phyloP scores from a whole-genome alignment of 2,888 invertebrate genomes.

The Xestia xanthographa region DNA sequence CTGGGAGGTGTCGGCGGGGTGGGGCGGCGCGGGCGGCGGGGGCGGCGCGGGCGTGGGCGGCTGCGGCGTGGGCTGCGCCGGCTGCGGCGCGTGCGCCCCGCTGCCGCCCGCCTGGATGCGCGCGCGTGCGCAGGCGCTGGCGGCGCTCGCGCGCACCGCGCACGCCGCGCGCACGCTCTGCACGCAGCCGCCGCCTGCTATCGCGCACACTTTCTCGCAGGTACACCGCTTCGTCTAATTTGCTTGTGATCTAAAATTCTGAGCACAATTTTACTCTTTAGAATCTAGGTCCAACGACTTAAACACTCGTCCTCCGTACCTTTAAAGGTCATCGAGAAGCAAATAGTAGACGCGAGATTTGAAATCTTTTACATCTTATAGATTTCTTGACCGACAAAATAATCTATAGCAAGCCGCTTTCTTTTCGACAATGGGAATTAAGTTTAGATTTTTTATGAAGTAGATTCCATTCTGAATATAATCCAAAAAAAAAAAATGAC shows the following conservation, averaged over 20 bases:
- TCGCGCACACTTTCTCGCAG: conserved; percentile 94
- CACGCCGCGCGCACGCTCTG: conserved; percentile 94
- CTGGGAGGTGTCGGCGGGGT: conserved; percentile 78
- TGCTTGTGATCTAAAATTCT: no score
- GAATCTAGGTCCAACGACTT: background rate
- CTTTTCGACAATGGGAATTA: no score
- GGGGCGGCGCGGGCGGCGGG: conserved; percentile 76
- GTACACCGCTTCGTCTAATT: conserved; percentile 40
- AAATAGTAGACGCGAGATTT: background rate
- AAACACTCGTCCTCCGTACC: background rate
- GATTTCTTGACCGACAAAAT: background rate
- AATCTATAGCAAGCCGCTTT: no score
- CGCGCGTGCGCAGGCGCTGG: conserved; percentile 93
- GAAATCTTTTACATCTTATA: no score
- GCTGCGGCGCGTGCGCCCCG: conserved; percentile 92
- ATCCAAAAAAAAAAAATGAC: background rate
- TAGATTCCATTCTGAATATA: no score
- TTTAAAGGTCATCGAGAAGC: background rate
- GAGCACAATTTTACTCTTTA: background rate
- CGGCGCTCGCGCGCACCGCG: conserved; percentile 76
- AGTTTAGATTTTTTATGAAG: background rate
- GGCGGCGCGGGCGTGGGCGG: conserved; percentile 90
- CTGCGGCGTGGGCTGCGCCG: conserved; percentile 91
- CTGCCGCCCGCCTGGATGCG: conserved; percentile 95
- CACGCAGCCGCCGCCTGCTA: conserved; percentile 98